Conservation (phyloP, 2,113 vertebrate species). For the Heteronetta atricapilla region DNA sequence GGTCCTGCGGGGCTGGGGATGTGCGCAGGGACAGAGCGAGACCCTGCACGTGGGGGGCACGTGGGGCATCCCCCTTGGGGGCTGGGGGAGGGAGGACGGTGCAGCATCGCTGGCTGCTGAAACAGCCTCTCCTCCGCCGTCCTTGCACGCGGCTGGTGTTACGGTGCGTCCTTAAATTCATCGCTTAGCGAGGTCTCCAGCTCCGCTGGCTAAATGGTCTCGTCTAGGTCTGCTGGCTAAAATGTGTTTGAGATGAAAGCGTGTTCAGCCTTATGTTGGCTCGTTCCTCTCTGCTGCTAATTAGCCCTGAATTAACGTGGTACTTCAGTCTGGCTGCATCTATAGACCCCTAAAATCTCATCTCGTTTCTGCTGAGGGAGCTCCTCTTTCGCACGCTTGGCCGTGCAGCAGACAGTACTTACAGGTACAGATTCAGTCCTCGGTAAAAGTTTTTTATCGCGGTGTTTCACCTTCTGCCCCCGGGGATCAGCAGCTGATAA, state of each 20-base stretch:
- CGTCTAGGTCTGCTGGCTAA: neutral
- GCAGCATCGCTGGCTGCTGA: neutral
- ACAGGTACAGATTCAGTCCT: neutral
- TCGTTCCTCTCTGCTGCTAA: neutral
- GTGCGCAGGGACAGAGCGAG: neutral
- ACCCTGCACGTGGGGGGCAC: too few relatives aligned
- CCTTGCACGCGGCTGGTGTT: neutral
- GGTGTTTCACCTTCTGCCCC: conserved; percentile 44
- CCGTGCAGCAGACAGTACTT: neutral
- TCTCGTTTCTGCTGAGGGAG: neutral
- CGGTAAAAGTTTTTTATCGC: conserved; percentile 26
- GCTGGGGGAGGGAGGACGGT: neutral
- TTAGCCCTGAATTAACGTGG: conserved; percentile 22
- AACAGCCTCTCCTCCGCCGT: neutral
- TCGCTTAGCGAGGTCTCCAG: neutral
- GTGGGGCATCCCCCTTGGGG: neutral
- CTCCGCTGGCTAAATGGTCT: neutral
- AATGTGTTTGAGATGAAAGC: neutral
- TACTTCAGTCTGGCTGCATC: neutral
- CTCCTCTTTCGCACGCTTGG: neutral
- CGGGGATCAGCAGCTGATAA: conserved; percentile 26
- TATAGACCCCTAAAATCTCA: neutral
- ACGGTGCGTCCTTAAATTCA: neutral
- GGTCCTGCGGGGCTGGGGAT: neutral
- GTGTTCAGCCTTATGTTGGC: neutral